These are phyloP conservation scores for Pachyrhynchus sulphureomaculatus DNA, from an alignment of 1,140 invertebrate genomes.

Conservation along the genomic window DNA sequence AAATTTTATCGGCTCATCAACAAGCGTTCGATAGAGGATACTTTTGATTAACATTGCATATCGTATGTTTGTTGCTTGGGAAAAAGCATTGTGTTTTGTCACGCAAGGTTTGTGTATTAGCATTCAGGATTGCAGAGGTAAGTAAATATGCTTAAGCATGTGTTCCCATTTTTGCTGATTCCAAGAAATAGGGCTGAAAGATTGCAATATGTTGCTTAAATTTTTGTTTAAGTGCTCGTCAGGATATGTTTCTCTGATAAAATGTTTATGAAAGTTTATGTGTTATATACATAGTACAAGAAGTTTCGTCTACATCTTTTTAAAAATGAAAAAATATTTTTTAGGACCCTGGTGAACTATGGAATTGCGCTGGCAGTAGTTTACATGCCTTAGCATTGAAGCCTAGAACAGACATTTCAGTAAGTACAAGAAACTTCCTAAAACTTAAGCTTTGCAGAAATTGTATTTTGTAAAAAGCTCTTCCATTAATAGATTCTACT, in stretches of 20 bases:
- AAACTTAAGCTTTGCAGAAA: no score
- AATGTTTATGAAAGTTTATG: background rate
- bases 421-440: constrained; percentile 43
- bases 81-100: background rate
- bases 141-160: background rate
- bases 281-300: background rate
- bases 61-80: background rate
- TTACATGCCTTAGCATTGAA: constrained; percentile 59
- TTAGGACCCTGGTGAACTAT: constrained; percentile 49
- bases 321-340: background rate
- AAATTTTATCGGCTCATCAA: no score
- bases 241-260: no score
- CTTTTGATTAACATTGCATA: no score
- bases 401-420: constrained; percentile 55
- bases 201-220: no score
- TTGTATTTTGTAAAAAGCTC: no score
- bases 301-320: no score
- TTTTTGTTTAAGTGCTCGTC: no score
- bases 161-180: background rate
- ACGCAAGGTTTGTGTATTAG: background rate
- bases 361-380: constrained; percentile 56
- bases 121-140: background rate
- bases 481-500: no score
- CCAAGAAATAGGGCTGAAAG: no score
- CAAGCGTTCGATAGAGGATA: no score